A percentile compares a stretch with the other conserved stretches of the same genome.
phyloP scores from a whole-genome alignment of 2,888 invertebrate species.

The Cylindroiulus punctatus region DNA sequence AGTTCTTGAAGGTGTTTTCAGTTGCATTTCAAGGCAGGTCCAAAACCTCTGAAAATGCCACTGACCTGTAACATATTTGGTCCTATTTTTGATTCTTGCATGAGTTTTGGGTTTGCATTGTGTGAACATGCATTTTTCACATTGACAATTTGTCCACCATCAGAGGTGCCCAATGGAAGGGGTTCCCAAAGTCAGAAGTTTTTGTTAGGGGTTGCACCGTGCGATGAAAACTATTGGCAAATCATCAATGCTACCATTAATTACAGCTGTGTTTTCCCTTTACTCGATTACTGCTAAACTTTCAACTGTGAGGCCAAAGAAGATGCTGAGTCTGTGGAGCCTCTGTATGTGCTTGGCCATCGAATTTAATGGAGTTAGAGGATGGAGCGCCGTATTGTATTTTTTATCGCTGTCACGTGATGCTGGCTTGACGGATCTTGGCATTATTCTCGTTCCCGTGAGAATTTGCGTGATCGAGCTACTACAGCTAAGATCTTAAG shows the following conservation, averaged over 20 bases:
- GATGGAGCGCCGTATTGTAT: constrained; percentile 42
- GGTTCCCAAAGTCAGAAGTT: background rate
- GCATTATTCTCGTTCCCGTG: constrained; percentile 52
- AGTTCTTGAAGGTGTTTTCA: no score
- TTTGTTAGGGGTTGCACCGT: background rate
- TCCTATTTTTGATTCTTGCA: no score
- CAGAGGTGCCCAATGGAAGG: background rate
- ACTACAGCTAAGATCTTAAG: constrained; percentile 9
- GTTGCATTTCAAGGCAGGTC: no score
- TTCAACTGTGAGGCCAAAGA: constrained; percentile 24
- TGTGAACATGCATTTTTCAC: no score
- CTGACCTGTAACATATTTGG: no score
- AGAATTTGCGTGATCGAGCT: constrained; percentile 53
- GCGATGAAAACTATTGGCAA: constrained; percentile 49
- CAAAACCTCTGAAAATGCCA: no score
- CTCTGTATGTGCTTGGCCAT: constrained; percentile 34
- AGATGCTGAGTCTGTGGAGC: background rate
- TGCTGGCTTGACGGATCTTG: constrained; percentile 50
- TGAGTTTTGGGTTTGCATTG: no score
- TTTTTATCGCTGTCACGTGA: constrained; percentile 47
- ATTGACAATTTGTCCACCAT: background rate
- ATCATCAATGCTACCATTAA: constrained; percentile 52
- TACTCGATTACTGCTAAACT: constrained; percentile 9
- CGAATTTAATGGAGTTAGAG: constrained; percentile 49
- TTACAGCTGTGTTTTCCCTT: constrained; percentile 53